These are phyloP conservation scores for Reticulitermes lucifugus DNA, from an alignment of 2,888 invertebrate genomes.

Conservation along the genomic window DNA sequence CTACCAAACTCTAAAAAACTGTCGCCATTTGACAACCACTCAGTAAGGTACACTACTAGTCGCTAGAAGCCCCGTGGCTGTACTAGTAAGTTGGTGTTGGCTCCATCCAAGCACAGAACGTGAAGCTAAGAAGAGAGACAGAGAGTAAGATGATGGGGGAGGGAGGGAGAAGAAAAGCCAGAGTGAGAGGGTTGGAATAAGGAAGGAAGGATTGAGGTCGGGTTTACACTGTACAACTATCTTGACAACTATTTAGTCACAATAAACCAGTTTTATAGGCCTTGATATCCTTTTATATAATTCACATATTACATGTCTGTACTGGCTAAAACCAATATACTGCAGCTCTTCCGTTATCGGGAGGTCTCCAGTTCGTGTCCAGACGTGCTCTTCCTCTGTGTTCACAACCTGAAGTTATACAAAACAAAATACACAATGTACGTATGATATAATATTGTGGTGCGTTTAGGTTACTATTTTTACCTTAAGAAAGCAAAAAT, in stretches of 20 bases:
- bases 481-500: no score
- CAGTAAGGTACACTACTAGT: not conserved
- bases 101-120: not conserved
- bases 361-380: no score
- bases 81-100: conserved; percentile 1
- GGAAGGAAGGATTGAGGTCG: conserved; percentile 23
- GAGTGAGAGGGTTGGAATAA: conserved; percentile 30
- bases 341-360: no score
- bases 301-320: conserved; percentile 21
- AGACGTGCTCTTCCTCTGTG: not conserved
- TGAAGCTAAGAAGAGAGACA: conserved; percentile 4
- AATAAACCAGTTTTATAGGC: conserved; percentile 18
- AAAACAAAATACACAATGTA: not conserved
- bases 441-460: no score
- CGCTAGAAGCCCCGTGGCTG: conserved; percentile 22
- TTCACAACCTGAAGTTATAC: not conserved
- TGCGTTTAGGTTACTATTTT: no score
- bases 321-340: not conserved
- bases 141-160: not conserved
- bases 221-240: not conserved
- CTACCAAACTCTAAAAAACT: not conserved
- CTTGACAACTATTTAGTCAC: not conserved
- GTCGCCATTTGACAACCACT: not conserved
- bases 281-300: conserved; percentile 1
- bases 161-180: conserved; percentile 19